Base-by-base conservation (phyloP, 2,888 invertebrate genomes). In the Caenorhabditis becei region DNA sequence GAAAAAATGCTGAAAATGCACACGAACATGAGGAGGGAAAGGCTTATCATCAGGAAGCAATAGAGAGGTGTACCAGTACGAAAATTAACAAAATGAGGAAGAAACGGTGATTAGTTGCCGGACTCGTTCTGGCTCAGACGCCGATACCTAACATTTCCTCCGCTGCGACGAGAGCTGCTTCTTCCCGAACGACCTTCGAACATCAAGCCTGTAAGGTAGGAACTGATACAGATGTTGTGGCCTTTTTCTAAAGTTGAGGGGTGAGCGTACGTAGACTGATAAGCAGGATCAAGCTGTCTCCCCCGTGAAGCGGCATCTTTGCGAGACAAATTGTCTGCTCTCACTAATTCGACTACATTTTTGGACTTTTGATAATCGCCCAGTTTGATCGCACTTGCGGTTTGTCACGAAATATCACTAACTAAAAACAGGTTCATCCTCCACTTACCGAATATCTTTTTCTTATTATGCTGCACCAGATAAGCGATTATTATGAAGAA, bases 401-500 rank as follows among this genome's bases (percentile, higher is more conserved):
- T 20, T 49, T 20, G 5, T 18, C 18, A 49, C 49, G 20, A 20
- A 49, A 20, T 23, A 20, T 20, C 49, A 20, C 18, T 1, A n/a
- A 49, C 2, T 49, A 4, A 23, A n/a, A 32, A 10, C 32, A 32
- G 32, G 32, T 32, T 32, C 10, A 10, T 32, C 1, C 44, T 11
- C 2, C 11, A 24, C 74, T 59, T 26, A 83, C 85, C 85, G 14
- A 85, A 53, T 44, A 85, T 74, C 44, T 79, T 83, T 35, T 83
- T 85, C 66, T 85, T 85, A 54, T 85, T 85, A 56, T 85, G 85
- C n/a, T 85, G 78, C 10, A 85, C 32, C 7, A 85, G 44, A 49
- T 83, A 85, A 16, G 83, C 56, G 24, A 74, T 63, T 32, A 82
- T 66, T 23, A 83, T 72, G 24, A 82, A 53, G 35, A 82, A 70